Evolutionary conservation across 2,113 vertebrate species (phyloP), one percentile per base, ranked within the genome.

Genomic region (Gallinago undulata): DNA sequence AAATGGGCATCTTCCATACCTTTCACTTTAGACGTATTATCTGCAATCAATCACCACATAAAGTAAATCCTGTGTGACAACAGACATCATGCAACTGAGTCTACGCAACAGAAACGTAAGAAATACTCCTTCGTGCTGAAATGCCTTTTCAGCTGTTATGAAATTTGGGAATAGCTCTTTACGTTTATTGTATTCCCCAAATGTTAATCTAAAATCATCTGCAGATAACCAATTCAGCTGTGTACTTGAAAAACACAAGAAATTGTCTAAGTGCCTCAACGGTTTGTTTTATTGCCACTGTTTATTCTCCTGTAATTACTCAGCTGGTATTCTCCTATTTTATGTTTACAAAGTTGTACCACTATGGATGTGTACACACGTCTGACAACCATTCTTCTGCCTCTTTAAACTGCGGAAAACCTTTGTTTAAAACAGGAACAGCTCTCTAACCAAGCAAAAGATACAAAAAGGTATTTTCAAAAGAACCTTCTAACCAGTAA

Each of bases 261-360:
- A 56, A 83, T 2, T 9, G 19, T 43, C 1, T 31, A 35, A 28
- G 27, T 41, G 13, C 7, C 35, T 78, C 62, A 56, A 53, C 37
- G 62, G 60, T 55, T 81, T 90, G 30, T 80, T 96, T 95, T 91
- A 94, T 82, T 87, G 47, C 28, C 4, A 17, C 47, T 82, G 43
- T 81, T 93, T 92, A 79, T 88, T 94, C 62, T 62, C 77, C 73
- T 87, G 51, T 60, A 94, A 90, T 94, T 91, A 95, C 68, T 78
- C 37, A 78, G 33, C 56, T 89, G 64, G 47, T 19, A 81, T 28
- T 86, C 37, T 80, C 50, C 28, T 72, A 48, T 56, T 87, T 89
- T 84, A 74, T 45, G 41, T 78, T 81, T 92, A 93, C 72, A 55
- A 80, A 93, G 33, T 64, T 82, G 48, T 50, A 90, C 11, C 84